phyloP scores from a whole-genome alignment of 2,797 vertebrate species.

The Acropternis orthonyx region DNA sequence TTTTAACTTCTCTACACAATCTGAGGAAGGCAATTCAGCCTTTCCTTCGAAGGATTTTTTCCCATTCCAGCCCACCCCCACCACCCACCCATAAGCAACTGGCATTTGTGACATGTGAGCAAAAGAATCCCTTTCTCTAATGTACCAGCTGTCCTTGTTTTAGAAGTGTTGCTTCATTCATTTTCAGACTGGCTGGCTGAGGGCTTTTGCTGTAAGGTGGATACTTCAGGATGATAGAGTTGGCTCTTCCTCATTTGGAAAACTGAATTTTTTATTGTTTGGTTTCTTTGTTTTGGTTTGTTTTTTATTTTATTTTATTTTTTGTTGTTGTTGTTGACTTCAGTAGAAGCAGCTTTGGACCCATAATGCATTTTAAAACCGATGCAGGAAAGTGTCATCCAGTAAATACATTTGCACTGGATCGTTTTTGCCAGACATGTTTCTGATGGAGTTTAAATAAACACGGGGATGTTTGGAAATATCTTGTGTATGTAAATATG shows the following conservation, averaged over 20 bases:
- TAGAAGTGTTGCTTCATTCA: background rate
- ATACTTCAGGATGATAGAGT: background rate
- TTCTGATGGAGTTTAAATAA: constrained; percentile 74
- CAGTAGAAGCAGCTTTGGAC: background rate
- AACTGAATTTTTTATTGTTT: background rate
- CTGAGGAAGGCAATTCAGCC: background rate
- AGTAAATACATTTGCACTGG: constrained; percentile 61
- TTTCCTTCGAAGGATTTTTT: constrained; percentile 7
- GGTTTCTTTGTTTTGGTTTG: too few relatives aligned
- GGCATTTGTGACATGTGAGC: background rate
- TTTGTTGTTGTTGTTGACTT: constrained; percentile 3
- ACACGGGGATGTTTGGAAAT: constrained; percentile 74
- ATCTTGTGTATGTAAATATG: constrained; percentile 78
- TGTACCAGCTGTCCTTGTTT: background rate
- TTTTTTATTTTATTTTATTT: too few relatives aligned
- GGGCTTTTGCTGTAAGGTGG: background rate
- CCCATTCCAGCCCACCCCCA: background rate
- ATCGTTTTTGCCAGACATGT: constrained; percentile 64
- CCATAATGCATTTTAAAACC: constrained; percentile 38
- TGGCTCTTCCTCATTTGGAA: background rate
- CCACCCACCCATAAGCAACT: background rate
- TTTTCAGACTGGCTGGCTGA: background rate
- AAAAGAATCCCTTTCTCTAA: background rate
- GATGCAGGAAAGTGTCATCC: constrained; percentile 26
- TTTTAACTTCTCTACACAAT: background rate